phyloP scores from a whole-genome alignment of 2,113 vertebrate species.

The Crypturellus undulatus region DNA sequence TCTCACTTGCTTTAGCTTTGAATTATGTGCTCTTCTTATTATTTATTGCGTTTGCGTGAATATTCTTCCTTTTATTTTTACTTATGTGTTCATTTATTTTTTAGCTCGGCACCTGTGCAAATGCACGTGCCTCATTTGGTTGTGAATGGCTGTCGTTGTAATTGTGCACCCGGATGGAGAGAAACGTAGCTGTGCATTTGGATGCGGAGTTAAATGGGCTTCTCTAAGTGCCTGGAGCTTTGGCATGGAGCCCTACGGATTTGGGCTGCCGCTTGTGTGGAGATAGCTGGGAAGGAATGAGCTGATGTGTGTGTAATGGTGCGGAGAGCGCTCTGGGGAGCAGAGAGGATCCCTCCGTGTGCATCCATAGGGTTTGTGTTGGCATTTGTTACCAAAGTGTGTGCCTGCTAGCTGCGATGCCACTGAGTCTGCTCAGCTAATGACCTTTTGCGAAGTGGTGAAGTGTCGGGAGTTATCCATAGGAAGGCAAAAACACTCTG shows the following conservation, averaged over 20 bases:
- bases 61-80: too few relatives aligned
- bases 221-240: fast-evolving
- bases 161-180: not conserved
- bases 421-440: fast-evolving
- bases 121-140: not conserved
- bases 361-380: not conserved
- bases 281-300: not conserved
- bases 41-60: too few relatives aligned
- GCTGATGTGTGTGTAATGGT: fast-evolving
- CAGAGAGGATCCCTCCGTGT: not conserved
- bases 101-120: not conserved
- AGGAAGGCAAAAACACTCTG: fast-evolving
- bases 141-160: fast-evolving
- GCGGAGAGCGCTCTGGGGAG: fast-evolving
- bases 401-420: not conserved
- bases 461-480: fast-evolving
- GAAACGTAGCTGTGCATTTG: not conserved
- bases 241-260: not conserved
- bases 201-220: not conserved
- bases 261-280: not conserved
- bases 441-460: fast-evolving
- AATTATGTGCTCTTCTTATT: too few relatives aligned
- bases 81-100: too few relatives aligned
- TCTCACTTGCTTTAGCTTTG: too few relatives aligned
- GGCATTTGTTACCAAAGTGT: fast-evolving